Evolutionary conservation across 2,888 invertebrate genomes (phyloP).

Genomic region (Cantharis rustica): DNA sequence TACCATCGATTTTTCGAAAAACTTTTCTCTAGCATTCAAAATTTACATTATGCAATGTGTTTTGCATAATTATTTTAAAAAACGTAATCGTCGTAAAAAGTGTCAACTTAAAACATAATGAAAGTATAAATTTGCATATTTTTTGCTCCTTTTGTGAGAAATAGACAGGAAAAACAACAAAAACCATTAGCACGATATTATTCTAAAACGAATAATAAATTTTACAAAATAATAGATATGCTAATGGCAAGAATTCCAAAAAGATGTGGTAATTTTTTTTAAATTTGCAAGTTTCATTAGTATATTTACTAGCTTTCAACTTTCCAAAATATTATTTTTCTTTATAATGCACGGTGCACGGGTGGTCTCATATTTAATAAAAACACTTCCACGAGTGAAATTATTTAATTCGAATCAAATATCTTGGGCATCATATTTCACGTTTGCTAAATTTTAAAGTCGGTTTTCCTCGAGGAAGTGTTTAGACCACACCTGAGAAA

Average conservation of each 20-base stretch:
- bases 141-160: neutral
- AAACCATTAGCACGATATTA: conserved; percentile 1
- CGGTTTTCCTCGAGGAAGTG: neutral
- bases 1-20: neutral
- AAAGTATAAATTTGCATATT: neutral
- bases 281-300: conserved; percentile 14
- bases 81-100: neutral
- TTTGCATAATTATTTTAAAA: neutral
- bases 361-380: neutral
- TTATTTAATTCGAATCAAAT: neutral
- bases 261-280: neutral
- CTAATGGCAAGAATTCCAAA: conserved; percentile 3
- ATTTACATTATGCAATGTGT: neutral
- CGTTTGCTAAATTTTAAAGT: neutral
- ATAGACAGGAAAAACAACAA: neutral
- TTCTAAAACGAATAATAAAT: conserved; percentile 11
- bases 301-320: conserved; percentile 8
- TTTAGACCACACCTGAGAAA: neutral
- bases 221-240: neutral
- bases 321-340: conserved; percentile 10
- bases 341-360: neutral
- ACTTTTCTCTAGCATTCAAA: neutral
- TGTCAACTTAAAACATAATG: conserved; percentile 1
- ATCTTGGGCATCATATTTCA: neutral
- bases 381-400: neutral